A percentile compares a stretch with the other conserved stretches of the same genome.
phyloP scores from a whole-genome alignment of 2,113 vertebrate species.

The Bujurquina vittata region DNA sequence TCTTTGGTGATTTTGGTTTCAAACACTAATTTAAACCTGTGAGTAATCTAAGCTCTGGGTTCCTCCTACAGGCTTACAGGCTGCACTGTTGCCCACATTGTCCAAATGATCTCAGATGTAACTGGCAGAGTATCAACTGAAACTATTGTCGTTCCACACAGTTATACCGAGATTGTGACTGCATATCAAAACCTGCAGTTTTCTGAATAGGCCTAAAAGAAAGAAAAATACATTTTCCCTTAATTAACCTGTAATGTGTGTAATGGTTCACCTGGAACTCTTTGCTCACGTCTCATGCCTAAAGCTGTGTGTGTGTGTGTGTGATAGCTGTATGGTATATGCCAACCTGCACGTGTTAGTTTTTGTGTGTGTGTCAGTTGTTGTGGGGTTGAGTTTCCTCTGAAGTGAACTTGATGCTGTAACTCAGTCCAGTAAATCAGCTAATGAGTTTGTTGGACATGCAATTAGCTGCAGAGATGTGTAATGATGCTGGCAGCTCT shows the following conservation, averaged over 20 bases:
- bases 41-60: neutral
- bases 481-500: conserved; percentile 47
- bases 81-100: neutral
- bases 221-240: neutral
- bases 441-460: conserved; percentile 60
- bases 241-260: neutral
- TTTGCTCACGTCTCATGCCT: neutral
- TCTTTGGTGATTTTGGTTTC: neutral
- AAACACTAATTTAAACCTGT: neutral
- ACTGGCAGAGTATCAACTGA: no score
- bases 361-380: conserved; percentile 4
- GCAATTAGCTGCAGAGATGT: conserved; percentile 41
- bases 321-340: neutral
- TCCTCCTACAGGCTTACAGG: neutral
- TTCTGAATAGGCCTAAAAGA: neutral
- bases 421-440: conserved; percentile 46
- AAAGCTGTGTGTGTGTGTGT: neutral
- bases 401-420: conserved; percentile 57
- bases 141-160: neutral
- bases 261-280: neutral
- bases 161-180: neutral
- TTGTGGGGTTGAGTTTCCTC: conserved; percentile 43
- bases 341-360: neutral
- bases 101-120: neutral
- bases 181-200: neutral